phyloP scores from a whole-genome alignment of 1,140 invertebrate species.

The Neotoxoptera formosana region DNA sequence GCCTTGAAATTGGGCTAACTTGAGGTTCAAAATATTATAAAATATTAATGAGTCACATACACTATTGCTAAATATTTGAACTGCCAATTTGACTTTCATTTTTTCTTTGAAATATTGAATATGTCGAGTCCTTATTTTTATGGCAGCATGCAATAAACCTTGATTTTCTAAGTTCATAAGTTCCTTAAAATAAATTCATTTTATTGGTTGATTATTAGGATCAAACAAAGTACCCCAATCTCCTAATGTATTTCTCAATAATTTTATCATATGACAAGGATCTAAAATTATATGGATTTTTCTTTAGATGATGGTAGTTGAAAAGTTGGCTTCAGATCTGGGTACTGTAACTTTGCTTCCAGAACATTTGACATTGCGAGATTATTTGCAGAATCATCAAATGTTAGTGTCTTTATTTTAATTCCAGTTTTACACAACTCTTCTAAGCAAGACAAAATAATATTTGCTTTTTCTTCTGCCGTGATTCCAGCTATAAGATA shows the following conservation, averaged over 20 bases:
- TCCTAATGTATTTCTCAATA: background rate
- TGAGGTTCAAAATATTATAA: background rate
- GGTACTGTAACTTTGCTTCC: conserved; percentile 24
- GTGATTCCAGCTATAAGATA: background rate
- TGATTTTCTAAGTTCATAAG: conserved; percentile 17
- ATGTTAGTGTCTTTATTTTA: conserved; percentile 59
- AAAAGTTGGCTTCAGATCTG: background rate
- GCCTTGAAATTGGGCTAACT: background rate
- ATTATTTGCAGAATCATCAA: conserved; percentile 62
- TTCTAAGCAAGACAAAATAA: background rate
- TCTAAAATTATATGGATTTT: conserved; percentile 60
- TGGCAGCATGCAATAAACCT: conserved; percentile 60
- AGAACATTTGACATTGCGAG: conserved; percentile 59
- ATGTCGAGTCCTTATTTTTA: conserved; percentile 61
- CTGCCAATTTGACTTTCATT: conserved; percentile 62
- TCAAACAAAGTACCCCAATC: background rate
- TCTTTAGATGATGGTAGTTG: background rate
- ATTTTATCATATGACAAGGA: conserved; percentile 59
- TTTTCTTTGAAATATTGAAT: conserved; percentile 50
- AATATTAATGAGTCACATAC: conserved; percentile 2
- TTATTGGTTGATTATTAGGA: too few relatives aligned
- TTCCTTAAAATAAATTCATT: background rate
- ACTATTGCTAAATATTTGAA: conserved; percentile 59
- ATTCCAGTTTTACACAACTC: conserved; percentile 1
- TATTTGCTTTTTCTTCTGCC: background rate